phyloP scores from a whole-genome alignment of 2,888 invertebrate species.

The Mongoloraphidia duomilia region DNA sequence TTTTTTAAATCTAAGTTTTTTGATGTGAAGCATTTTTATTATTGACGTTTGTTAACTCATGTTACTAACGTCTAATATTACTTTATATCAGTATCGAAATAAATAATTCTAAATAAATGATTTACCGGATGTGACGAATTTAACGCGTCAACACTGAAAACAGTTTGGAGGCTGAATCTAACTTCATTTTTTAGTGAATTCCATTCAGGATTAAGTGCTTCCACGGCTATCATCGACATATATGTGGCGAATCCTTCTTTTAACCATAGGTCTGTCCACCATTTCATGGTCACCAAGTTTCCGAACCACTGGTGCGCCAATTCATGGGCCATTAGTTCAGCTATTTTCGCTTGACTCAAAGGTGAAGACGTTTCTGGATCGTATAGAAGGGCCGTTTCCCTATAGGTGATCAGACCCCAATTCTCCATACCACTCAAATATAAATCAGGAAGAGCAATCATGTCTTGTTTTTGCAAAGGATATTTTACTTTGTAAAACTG shows the following conservation, averaged over 20 bases:
- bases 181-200: constrained; percentile 41
- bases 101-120: not conserved
- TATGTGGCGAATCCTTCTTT: constrained; percentile 67
- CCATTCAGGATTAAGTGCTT: constrained; percentile 51
- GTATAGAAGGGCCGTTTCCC: constrained; percentile 56
- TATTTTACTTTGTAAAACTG: constrained; percentile 56
- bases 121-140: constrained; percentile 66
- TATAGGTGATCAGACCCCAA: constrained; percentile 74
- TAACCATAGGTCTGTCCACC: constrained; percentile 71
- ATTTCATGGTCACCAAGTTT: constrained; percentile 67
- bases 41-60: too few species aligned
- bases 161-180: constrained; percentile 38
- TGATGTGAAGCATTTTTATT: too few species aligned
- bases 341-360: constrained; percentile 44
- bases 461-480: constrained; percentile 63
- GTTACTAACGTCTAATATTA: too few species aligned
- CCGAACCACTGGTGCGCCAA: constrained; percentile 65
- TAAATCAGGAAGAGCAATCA: constrained; percentile 72
- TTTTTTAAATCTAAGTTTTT: too few species aligned
- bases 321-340: constrained; percentile 37
- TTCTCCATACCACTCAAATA: constrained; percentile 62
- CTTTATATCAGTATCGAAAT: too few species aligned
- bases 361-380: constrained; percentile 46
- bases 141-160: constrained; percentile 54
- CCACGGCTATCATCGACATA: constrained; percentile 43